Conservation (phyloP, 1,140 invertebrate species). For the Saccostrea cuccullata region DNA sequence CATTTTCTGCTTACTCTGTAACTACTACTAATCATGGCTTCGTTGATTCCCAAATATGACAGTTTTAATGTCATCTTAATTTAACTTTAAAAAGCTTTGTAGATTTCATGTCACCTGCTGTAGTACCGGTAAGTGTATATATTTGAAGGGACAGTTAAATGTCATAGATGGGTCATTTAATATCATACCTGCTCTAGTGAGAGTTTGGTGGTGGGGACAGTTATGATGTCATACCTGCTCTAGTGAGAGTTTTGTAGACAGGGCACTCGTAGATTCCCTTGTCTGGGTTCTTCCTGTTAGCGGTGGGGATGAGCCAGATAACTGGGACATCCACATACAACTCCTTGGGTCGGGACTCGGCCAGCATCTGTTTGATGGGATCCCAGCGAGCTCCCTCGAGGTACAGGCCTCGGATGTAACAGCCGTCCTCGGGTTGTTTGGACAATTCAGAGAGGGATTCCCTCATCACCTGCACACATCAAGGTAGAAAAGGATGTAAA, state of each 20-base stretch:
- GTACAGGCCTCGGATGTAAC: conserved; percentile 79
- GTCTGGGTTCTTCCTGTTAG: conserved; percentile 70
- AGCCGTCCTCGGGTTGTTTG: conserved; percentile 74
- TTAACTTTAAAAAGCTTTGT: no score
- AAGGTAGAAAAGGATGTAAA: not conserved
- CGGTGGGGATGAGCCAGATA: conserved; percentile 77
- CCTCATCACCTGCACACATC: conserved; percentile 68
- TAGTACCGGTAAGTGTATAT: no score
- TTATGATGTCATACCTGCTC: conserved; percentile 73
- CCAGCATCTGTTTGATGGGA: conserved; percentile 62
- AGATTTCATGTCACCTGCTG: no score
- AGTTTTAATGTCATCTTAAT: no score
- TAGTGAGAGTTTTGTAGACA: conserved; percentile 79
- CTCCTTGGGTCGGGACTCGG: conserved; percentile 78
- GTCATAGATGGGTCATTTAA: no score
- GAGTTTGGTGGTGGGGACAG: not conserved
- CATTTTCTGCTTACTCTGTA: no score
- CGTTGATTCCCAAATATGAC: no score
- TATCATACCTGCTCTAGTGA: no score
- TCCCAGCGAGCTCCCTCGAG: conserved; percentile 79
- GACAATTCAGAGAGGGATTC: conserved; percentile 68
- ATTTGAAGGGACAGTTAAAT: no score
- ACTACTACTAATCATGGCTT: no score
- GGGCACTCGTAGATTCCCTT: conserved; percentile 78
- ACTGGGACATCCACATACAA: conserved; percentile 78